Conservation (phyloP, 2,888 invertebrate species). For the Pterobdella sp. region DNA sequence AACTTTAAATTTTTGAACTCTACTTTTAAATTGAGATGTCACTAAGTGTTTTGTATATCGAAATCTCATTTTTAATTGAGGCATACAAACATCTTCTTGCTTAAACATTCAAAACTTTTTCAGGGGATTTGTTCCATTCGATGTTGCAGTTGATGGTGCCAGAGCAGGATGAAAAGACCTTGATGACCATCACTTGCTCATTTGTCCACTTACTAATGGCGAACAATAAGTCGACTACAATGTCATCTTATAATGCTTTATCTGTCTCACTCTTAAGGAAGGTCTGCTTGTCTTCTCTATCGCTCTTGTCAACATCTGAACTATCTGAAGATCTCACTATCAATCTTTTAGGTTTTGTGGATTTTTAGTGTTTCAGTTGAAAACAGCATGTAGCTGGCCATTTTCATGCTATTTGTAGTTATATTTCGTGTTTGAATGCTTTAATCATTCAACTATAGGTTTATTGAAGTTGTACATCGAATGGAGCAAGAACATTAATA, state of each 20-base stretch:
- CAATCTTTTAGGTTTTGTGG: no score
- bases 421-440: not conserved
- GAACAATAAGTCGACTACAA: not conserved
- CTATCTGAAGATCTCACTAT: slow-evolving; percentile 1
- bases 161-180: not conserved
- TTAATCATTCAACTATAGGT: not conserved
- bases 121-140: no score
- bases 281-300: not conserved
- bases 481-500: not conserved
- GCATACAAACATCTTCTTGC: no score
- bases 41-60: no score
- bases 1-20: no score
- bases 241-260: not conserved
- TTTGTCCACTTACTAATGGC: not conserved
- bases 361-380: not conserved
- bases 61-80: no score
- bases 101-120: no score
- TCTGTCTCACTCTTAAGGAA: not conserved
- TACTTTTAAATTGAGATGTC: no score
- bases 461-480: not conserved
- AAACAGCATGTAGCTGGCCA: not conserved
- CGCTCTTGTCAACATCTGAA: not conserved
- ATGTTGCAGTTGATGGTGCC: no score
- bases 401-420: not conserved
- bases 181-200: not conserved